These are phyloP conservation scores for Scotopteryx bipunctaria DNA, from an alignment of 2,888 invertebrate genomes.

Conservation along the genomic window DNA sequence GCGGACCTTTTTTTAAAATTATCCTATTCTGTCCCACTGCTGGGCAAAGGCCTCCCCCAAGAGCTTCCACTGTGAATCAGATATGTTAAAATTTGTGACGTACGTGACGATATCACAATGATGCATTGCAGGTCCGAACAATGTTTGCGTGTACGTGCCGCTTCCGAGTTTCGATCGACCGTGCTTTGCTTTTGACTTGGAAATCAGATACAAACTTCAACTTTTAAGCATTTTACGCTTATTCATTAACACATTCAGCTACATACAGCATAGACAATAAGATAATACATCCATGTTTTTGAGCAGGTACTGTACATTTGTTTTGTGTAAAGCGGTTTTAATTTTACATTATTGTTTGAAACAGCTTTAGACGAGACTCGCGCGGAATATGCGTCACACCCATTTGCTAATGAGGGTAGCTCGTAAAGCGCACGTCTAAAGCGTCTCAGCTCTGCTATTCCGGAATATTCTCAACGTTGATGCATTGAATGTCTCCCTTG, in stretches of 20 bases:
- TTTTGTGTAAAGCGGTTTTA: conserved; percentile 36
- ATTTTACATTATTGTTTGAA: conserved; percentile 39
- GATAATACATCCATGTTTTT: too few species aligned
- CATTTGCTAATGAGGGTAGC: conserved; percentile 59
- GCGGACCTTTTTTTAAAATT: too few species aligned
- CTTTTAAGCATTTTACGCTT: too few species aligned
- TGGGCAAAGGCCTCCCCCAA: too few species aligned
- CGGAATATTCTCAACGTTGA: conserved; percentile 43
- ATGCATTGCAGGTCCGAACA: conserved; percentile 67
- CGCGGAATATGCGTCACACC: conserved; percentile 41
- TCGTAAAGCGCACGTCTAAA: conserved; percentile 47
- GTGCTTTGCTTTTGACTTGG: conserved; percentile 28
- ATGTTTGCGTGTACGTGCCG: conserved; percentile 57
- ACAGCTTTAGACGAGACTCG: conserved; percentile 43
- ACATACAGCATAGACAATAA: conserved; percentile 12
- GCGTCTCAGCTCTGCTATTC: conserved; percentile 42
- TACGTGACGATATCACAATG: conserved; percentile 48
- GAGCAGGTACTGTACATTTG: too few species aligned
- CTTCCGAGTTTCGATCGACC: conserved; percentile 45
- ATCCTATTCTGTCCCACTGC: too few species aligned
- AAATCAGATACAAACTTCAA: conserved; percentile 25
- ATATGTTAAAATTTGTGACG: conserved; percentile 24
- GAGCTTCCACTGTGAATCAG: too few species aligned
- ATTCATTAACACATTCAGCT: conserved; percentile 23
- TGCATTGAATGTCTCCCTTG: conserved; percentile 47